Conservation (phyloP, 2,888 invertebrate genomes). For the Drosophila subquinaria region DNA sequence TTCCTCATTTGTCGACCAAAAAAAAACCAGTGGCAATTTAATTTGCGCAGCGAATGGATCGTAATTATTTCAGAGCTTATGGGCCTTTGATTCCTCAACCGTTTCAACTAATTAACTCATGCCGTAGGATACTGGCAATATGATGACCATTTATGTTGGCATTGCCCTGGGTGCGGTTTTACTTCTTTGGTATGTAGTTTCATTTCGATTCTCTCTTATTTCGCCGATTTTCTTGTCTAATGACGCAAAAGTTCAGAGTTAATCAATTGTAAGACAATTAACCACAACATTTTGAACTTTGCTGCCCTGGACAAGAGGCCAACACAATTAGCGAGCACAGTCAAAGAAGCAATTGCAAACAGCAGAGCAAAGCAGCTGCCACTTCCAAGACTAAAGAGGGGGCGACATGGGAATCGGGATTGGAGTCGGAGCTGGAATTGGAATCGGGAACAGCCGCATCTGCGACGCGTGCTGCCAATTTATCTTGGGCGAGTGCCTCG, state of each 20-base stretch:
- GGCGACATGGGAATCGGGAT: not conserved
- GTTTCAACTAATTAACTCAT: slow-evolving; percentile 59
- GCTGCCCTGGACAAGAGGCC: slow-evolving; percentile 39
- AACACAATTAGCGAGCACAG: slow-evolving; percentile 59
- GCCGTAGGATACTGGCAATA: slow-evolving; percentile 14
- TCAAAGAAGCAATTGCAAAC: slow-evolving; percentile 30
- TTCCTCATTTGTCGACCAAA: not conserved
- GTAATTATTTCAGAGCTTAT: slow-evolving; percentile 48
- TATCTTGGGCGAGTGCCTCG: slow-evolving; percentile 62
- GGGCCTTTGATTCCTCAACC: slow-evolving; percentile 42
- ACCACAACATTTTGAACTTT: slow-evolving; percentile 54
- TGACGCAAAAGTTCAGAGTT: slow-evolving; percentile 53
- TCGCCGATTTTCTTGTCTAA: slow-evolving; percentile 36
- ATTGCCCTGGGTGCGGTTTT: slow-evolving; percentile 38
- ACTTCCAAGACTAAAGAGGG: not conserved
- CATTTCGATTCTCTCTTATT: slow-evolving; percentile 11
- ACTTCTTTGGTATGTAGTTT: slow-evolving; percentile 8
- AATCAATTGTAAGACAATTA: slow-evolving; percentile 71
- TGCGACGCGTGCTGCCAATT: slow-evolving; percentile 78
- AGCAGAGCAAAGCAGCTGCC: slow-evolving; percentile 40
- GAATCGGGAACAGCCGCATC: slow-evolving; percentile 37
- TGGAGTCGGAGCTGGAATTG: not conserved
- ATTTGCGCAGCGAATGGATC: slow-evolving; percentile 58
- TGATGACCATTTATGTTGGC: slow-evolving; percentile 16
- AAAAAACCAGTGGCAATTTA: slow-evolving; percentile 75